A percentile compares a stretch with the other conserved stretches of the same genome.
Evolutionary conservation across 2,797 vertebrate genomes (phyloP).

Genomic region (Acrocephalus scirpaceus): DNA sequence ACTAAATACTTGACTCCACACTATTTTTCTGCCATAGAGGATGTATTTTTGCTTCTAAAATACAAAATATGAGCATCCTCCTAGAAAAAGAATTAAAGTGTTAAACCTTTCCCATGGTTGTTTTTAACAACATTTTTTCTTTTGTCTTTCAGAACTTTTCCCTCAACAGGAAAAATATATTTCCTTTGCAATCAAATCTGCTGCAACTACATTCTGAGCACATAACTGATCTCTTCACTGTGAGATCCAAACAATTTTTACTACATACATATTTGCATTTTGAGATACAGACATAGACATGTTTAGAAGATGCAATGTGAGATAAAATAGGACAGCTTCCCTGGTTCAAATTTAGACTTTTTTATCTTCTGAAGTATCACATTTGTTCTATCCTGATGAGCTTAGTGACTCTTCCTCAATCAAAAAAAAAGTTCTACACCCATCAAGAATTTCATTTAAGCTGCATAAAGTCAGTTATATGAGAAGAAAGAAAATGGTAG

Average conservation of each 20-base stretch:
- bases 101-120: background rate
- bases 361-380: background rate
- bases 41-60: background rate
- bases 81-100: background rate
- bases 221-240: background rate
- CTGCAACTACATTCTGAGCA: background rate
- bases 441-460: background rate
- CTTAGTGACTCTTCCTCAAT: background rate
- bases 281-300: background rate
- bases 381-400: background rate
- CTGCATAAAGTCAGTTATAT: background rate
- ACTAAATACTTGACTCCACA: background rate
- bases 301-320: background rate
- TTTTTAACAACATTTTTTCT: background rate
- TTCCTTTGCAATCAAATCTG: background rate
- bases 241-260: background rate
- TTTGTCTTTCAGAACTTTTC: background rate
- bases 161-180: background rate
- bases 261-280: background rate
- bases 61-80: fast-evolving
- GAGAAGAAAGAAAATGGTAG: background rate
- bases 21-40: background rate
- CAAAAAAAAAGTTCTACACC: background rate
- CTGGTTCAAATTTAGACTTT: background rate
- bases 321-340: background rate